A percentile compares a stretch with the other conserved stretches of the same genome.
phyloP scores from a whole-genome alignment of 2,113 vertebrate species.

The Heterochromis multidens region DNA sequence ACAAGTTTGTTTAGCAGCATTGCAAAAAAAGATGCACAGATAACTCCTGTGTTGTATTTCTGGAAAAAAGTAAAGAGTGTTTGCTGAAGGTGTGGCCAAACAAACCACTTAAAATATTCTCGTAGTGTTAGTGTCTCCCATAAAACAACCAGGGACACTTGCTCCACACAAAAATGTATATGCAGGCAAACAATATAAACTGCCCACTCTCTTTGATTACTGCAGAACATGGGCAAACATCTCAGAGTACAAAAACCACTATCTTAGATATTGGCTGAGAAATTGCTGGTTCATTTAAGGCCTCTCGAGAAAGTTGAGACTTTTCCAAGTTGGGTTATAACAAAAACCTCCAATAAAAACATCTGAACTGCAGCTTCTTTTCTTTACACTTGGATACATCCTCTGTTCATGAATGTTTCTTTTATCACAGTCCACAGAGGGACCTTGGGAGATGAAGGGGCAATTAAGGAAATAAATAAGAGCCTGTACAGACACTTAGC shows the following conservation, averaged over 20 bases:
- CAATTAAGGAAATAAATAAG: conserved; percentile 71
- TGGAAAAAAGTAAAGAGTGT: background rate
- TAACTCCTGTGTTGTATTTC: background rate
- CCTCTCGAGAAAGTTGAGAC: background rate
- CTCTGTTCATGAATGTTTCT: conserved; percentile 41
- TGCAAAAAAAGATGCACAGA: background rate
- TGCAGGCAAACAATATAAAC: conserved; percentile 5
- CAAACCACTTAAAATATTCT: background rate
- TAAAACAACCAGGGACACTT: background rate
- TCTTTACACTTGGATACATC: conserved; percentile 2
- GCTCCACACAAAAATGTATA: background rate
- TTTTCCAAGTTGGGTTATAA: background rate
- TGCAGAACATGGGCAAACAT: background rate
- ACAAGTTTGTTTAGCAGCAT: background rate
- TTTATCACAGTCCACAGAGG: conserved; percentile 51
- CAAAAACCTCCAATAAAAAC: background rate
- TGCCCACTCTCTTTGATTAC: conserved; percentile 31
- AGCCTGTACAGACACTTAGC: conserved; percentile 66
- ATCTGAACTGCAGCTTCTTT: background rate
- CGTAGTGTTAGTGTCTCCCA: background rate
- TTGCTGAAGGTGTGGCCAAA: background rate
- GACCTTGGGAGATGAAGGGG: conserved; percentile 61
- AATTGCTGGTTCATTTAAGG: background rate
- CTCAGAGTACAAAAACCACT: background rate
- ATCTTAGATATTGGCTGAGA: background rate